phyloP scores from a whole-genome alignment of 2,888 invertebrate genomes.

The Dusona sp. region DNA sequence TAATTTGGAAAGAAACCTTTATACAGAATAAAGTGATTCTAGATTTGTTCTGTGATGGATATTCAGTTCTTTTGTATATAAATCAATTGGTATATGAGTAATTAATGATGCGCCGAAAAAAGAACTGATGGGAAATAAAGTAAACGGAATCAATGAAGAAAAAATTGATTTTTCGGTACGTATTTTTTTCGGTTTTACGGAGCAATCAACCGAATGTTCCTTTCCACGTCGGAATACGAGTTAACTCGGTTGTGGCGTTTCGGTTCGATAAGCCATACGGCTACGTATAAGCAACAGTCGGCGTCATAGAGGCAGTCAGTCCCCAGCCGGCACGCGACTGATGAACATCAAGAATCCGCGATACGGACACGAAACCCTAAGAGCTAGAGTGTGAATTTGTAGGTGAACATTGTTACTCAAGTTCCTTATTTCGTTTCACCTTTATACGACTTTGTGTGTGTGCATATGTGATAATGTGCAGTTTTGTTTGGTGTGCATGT shows the following conservation, averaged over 20 bases:
- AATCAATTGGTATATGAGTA: too few species aligned
- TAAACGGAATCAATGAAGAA: neutral
- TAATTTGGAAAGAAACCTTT: neutral
- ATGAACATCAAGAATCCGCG: constrained; percentile 74
- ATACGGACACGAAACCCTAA: constrained; percentile 26
- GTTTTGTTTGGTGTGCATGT: constrained; percentile 1
- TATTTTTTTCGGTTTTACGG: neutral
- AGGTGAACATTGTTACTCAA: constrained; percentile 1
- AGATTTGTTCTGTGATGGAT: constrained; percentile 3
- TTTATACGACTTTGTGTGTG: neutral
- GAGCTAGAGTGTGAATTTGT: constrained; percentile 9
- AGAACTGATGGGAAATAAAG: constrained; percentile 2
- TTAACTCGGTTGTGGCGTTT: constrained; percentile 60
- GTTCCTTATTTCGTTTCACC: neutral
- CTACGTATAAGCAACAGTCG: constrained; percentile 78
- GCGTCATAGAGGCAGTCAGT: constrained; percentile 78
- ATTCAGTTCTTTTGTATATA: neutral
- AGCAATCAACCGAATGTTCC: constrained; percentile 32
- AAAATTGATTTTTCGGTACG: constrained; percentile 2
- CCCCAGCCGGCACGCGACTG: constrained; percentile 81
- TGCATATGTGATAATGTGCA: constrained; percentile 28
- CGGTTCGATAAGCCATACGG: constrained; percentile 72
- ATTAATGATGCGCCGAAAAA: neutral
- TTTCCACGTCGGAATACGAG: constrained; percentile 43
- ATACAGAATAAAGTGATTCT: neutral